These are phyloP conservation scores for Glossosoma conforme DNA, from an alignment of 1,140 invertebrate species.

Conservation along the genomic window DNA sequence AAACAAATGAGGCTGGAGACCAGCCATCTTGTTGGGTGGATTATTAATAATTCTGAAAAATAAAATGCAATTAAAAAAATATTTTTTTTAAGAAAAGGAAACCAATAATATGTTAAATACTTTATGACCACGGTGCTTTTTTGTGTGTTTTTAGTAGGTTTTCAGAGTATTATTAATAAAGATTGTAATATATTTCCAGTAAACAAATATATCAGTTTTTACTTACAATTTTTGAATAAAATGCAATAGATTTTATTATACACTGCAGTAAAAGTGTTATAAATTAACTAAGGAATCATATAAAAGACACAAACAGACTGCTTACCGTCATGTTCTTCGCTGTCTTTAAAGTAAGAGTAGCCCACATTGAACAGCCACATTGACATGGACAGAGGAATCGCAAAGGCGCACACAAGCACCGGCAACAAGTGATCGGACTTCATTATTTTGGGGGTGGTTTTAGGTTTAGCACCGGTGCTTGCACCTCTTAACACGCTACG, in stretches of 20 bases:
- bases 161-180: no score
- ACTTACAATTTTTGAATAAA: no score
- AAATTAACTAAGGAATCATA: conserved; percentile 10
- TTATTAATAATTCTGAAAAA: conserved; percentile 56
- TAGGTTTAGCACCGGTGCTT: no score
- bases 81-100: no score
- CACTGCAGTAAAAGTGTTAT: not conserved
- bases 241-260: conserved; percentile 3
- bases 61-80: no score
- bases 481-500: no score
- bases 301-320: conserved; percentile 12
- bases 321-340: conserved; percentile 54
- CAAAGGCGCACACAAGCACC: conserved; percentile 58
- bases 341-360: conserved; percentile 53
- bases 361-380: conserved; percentile 67
- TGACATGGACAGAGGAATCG: conserved; percentile 66
- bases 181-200: no score
- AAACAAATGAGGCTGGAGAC: conserved; percentile 63
- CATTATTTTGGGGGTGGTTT: conserved; percentile 2
- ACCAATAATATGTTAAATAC: conserved; percentile 16
- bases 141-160: no score
- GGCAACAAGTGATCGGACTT: conserved; percentile 50
- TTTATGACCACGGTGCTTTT: conserved; percentile 5
- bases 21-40: conserved; percentile 71
- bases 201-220: no score